Conservation (phyloP, 1,140 invertebrate genomes). For the Antheraea pernyi region DNA sequence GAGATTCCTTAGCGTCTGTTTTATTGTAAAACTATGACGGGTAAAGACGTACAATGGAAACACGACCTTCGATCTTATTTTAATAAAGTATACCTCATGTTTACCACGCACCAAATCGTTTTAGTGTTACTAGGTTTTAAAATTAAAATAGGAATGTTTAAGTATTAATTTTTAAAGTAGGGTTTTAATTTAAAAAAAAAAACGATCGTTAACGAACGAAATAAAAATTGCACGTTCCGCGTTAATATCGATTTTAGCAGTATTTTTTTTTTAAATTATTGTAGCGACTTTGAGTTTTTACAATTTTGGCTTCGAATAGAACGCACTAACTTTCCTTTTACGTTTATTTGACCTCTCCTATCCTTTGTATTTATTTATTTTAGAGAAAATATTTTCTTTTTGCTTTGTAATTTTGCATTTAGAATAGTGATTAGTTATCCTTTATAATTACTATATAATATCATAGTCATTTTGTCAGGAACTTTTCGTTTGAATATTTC, state of each 20-base stretch:
- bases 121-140: slow-evolving; percentile 57
- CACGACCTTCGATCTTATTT: neutral
- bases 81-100: slow-evolving; percentile 66
- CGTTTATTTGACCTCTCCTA: slow-evolving; percentile 49
- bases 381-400: slow-evolving; percentile 46
- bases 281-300: too few relatives aligned
- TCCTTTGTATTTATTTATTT: slow-evolving; percentile 68
- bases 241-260: neutral
- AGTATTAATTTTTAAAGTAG: slow-evolving; percentile 43
- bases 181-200: neutral
- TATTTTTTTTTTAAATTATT: neutral
- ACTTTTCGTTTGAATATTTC: slow-evolving; percentile 8
- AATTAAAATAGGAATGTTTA: slow-evolving; percentile 36
- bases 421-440: slow-evolving; percentile 22
- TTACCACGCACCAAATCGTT: slow-evolving; percentile 76
- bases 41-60: neutral
- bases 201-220: too few relatives aligned
- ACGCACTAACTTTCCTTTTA: slow-evolving; percentile 46
- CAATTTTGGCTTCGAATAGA: neutral
- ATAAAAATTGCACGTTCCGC: too few relatives aligned
- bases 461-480: neutral
- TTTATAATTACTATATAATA: slow-evolving; percentile 4
- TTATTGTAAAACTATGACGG: neutral
- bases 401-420: slow-evolving; percentile 72
- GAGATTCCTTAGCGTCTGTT: neutral